A percentile compares a stretch with the other conserved stretches of the same genome.
Conservation (phyloP, 2,888 invertebrate species). For the Plusia festucae region DNA sequence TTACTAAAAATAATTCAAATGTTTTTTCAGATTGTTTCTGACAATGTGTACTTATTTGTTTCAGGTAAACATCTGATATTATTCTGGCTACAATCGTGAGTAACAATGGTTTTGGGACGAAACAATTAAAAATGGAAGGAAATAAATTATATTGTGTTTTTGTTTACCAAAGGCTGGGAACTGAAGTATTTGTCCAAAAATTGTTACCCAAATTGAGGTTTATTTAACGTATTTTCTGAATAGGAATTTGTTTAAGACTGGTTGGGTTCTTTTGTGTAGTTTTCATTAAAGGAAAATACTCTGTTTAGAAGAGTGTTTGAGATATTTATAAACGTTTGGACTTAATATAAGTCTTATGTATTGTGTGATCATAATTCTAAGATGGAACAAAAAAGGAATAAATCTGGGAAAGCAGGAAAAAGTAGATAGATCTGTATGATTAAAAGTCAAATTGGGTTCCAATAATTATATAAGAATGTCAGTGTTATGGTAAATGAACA, state of each 20-base stretch:
- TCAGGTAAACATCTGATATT: conserved; percentile 54
- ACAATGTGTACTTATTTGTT: conserved; percentile 46
- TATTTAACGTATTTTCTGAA: not conserved
- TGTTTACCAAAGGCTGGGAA: not conserved
- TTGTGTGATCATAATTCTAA: too few species aligned
- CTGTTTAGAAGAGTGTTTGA: too few species aligned
- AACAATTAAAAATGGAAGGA: conserved; percentile 2
- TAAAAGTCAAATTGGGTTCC: too few species aligned
- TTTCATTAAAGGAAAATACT: not conserved
- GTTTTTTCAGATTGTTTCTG: conserved; percentile 15
- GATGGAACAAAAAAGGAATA: too few species aligned
- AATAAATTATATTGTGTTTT: not conserved
- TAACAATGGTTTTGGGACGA: conserved; percentile 19
- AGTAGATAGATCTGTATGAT: too few species aligned
- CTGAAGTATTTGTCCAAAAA: not conserved
- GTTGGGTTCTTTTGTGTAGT: not conserved
- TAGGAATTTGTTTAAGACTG: not conserved
- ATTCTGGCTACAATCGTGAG: conserved; percentile 39
- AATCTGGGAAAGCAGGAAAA: too few species aligned
- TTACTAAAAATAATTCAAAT: not conserved
- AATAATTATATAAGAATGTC: too few species aligned
- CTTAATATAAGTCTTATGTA: too few species aligned
- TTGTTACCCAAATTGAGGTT: not conserved
- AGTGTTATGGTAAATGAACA: too few species aligned
- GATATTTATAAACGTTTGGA: not conserved